phyloP scores from a whole-genome alignment of 2,797 vertebrate genomes.

The Poeciliopsis turneri region DNA sequence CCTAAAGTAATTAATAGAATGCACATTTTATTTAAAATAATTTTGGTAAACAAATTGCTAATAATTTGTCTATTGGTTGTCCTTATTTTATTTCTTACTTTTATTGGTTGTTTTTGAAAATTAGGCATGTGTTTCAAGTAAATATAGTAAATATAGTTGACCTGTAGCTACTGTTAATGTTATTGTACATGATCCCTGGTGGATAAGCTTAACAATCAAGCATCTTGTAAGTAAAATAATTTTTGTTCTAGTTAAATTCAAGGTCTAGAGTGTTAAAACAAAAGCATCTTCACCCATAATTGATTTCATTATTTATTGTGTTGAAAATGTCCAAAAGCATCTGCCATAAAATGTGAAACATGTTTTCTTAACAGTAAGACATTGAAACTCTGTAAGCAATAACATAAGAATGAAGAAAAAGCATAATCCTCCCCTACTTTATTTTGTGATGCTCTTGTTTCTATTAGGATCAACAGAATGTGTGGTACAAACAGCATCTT shows the following conservation, averaged over 20 bases:
- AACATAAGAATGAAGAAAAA: not conserved
- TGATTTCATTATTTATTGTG: not conserved
- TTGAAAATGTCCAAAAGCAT: not conserved
- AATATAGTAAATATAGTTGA: not conserved
- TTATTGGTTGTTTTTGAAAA: not conserved
- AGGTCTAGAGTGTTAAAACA: not conserved
- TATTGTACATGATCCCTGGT: not conserved
- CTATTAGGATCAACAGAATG: conserved; percentile 91
- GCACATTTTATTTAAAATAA: not conserved
- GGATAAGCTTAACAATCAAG: not conserved
- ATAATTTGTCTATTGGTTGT: not conserved
- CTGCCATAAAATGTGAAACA: no score
- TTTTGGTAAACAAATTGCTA: not conserved
- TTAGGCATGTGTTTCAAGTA: not conserved
- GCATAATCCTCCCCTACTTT: not conserved
- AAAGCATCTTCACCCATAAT: not conserved
- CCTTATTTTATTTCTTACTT: not conserved
- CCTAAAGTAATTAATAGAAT: not conserved
- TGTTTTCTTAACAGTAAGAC: not conserved
- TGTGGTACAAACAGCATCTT: conserved; percentile 96
- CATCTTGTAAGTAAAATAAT: not conserved
- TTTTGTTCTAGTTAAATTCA: not conserved
- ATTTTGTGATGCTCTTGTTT: conserved; percentile 28
- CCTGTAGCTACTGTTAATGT: not conserved
- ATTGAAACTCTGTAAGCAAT: not conserved